Percentiles rank a stretch among this genome's conserved stretches.
phyloP scores from a whole-genome alignment of 2,113 vertebrate genomes.

The Trinectes maculatus region DNA sequence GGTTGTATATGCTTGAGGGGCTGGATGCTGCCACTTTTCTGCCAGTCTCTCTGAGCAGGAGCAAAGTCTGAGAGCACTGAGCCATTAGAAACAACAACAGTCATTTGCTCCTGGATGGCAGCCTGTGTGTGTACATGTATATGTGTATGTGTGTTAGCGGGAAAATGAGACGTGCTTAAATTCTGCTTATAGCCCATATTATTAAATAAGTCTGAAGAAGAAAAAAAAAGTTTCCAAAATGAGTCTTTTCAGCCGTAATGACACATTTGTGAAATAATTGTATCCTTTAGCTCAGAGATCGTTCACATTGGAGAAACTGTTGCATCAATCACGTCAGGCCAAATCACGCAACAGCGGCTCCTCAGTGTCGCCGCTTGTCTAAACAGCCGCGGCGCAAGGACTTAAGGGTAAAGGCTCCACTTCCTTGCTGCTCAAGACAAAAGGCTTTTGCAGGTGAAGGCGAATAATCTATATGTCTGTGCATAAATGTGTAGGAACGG shows the following conservation, averaged over 20 bases:
- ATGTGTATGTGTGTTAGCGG: not conserved
- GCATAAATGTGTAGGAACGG: constrained; percentile 32
- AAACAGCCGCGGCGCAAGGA: too few relatives aligned
- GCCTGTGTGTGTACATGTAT: constrained; percentile 11
- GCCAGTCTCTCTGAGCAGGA: constrained; percentile 44
- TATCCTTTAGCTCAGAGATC: constrained; percentile 39
- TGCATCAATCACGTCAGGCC: constrained; percentile 60
- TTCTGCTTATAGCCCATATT: constrained; percentile 25
- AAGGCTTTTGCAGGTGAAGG: constrained; percentile 21
- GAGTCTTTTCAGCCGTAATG: constrained; percentile 53
- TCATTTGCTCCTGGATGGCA: constrained; percentile 51
- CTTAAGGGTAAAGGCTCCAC: too few relatives aligned
- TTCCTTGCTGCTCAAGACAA: constrained; percentile 37
- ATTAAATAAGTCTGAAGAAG: constrained; percentile 33
- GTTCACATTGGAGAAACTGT: constrained; percentile 52
- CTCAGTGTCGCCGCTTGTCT: constrained; percentile 64
- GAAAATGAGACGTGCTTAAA: constrained; percentile 24
- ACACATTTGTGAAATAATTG: constrained; percentile 58
- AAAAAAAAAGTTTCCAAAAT: constrained; percentile 41
- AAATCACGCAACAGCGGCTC: constrained; percentile 59
- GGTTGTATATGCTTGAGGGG: constrained; percentile 57
- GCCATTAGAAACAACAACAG: constrained; percentile 27
- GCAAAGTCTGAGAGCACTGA: constrained; percentile 18
- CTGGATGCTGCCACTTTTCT: constrained; percentile 57
- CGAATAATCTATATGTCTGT: constrained; percentile 33